Conservation (phyloP, 2,888 invertebrate genomes). For the Quadroppia sp. region DNA sequence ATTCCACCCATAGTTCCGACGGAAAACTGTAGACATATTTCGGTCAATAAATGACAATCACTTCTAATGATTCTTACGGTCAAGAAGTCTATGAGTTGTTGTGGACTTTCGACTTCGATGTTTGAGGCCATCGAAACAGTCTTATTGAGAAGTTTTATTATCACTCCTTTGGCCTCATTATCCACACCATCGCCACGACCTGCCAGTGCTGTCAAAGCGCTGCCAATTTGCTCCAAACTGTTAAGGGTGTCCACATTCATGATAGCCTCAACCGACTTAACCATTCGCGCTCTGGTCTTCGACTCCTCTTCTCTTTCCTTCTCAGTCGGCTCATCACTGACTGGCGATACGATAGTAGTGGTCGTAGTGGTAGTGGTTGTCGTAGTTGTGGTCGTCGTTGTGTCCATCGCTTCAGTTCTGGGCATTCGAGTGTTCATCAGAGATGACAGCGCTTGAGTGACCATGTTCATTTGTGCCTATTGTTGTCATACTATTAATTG, state of each 20-base stretch:
- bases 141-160: slow-evolving; percentile 48
- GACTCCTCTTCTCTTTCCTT: slow-evolving; percentile 47
- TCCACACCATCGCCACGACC: slow-evolving; percentile 49
- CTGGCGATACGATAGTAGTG: slow-evolving; percentile 7
- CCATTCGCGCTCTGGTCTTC: slow-evolving; percentile 46
- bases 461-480: slow-evolving; percentile 48
- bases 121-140: slow-evolving; percentile 47
- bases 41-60: neutral
- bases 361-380: slow-evolving; percentile 42
- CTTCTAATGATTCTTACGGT: neutral
- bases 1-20: slow-evolving; percentile 50
- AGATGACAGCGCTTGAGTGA: slow-evolving; percentile 48
- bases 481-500: neutral
- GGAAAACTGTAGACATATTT: slow-evolving; percentile 45
- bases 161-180: slow-evolving; percentile 48
- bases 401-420: neutral
- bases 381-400: slow-evolving; percentile 40
- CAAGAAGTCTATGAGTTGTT: slow-evolving; percentile 48
- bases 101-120: slow-evolving; percentile 49
- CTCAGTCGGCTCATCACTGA: slow-evolving; percentile 43
- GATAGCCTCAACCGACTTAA: slow-evolving; percentile 47
- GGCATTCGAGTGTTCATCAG: slow-evolving; percentile 47
- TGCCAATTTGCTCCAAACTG: slow-evolving; percentile 48
- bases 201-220: slow-evolving; percentile 48
- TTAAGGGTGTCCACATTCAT: slow-evolving; percentile 49